Conservation (phyloP, 2,888 invertebrate genomes). For the Steinernema carpocapsae region DNA sequence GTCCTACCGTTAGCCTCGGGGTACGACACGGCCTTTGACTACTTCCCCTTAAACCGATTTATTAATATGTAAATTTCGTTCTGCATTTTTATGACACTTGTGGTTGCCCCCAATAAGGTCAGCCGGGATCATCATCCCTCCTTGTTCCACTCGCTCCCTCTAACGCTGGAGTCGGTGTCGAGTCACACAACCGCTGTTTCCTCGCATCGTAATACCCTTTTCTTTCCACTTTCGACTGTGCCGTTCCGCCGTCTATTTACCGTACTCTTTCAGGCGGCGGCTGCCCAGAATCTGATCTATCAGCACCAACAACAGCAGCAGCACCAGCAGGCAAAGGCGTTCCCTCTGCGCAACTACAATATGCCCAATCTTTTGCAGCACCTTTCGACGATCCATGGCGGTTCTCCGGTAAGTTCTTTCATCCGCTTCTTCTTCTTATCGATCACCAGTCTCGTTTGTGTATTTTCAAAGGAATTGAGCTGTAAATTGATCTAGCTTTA, state of each 20-base stretch:
- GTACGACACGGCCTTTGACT: not conserved
- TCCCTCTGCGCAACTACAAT: conserved; percentile 19
- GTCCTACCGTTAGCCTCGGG: conserved; percentile 4
- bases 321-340: conserved; percentile 24
- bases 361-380: conserved; percentile 24
- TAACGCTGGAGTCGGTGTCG: not conserved
- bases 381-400: conserved; percentile 10
- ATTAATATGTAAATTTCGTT: conserved; percentile 34
- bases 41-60: conserved; percentile 21
- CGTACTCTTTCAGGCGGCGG: conserved; percentile 26
- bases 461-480: not conserved
- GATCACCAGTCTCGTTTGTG: not conserved
- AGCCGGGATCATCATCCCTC: conserved; percentile 35
- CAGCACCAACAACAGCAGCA: conserved; percentile 31
- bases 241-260: not conserved
- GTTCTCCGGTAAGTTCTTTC: conserved; percentile 20
- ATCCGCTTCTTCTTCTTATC: not conserved
- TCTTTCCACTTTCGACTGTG: not conserved
- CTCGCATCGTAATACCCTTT: not conserved
- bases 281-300: conserved; percentile 20
- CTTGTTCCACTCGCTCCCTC: not conserved
- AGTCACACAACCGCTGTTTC: not conserved
- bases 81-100: conserved; percentile 31
- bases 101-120: conserved; percentile 34
- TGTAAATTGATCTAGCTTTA: conserved; percentile 33